Conservation (phyloP, 2,888 invertebrate genomes). For the Tinea pellionella region DNA sequence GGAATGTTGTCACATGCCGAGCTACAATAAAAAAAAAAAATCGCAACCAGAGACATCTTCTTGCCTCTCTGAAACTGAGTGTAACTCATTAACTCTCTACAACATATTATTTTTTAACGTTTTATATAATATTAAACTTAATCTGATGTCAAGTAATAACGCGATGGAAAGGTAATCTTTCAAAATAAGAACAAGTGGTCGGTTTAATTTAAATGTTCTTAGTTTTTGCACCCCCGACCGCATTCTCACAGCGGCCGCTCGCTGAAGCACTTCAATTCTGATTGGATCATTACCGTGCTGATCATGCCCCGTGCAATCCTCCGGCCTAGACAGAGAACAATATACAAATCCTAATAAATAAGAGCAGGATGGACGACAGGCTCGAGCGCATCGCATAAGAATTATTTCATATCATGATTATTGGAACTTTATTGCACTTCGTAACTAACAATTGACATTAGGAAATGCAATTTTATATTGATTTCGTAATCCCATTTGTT, state of each 20-base stretch:
- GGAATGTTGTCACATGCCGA: too few relatives aligned
- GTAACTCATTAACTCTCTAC: too few relatives aligned
- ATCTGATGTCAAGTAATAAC: slow-evolving; percentile 1
- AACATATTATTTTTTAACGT: neutral
- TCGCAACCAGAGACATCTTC: too few relatives aligned
- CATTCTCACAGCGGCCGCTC: slow-evolving; percentile 62
- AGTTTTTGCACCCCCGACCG: slow-evolving; percentile 69
- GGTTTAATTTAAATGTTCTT: slow-evolving; percentile 64
- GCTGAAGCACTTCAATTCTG: slow-evolving; percentile 65
- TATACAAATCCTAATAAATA: slow-evolving; percentile 19
- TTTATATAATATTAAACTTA: neutral
- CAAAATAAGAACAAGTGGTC: slow-evolving; percentile 55
- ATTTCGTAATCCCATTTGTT: slow-evolving; percentile 60
- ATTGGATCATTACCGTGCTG: slow-evolving; percentile 71
- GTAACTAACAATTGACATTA: slow-evolving; percentile 71
- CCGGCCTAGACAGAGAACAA: slow-evolving; percentile 48
- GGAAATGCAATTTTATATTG: slow-evolving; percentile 70
- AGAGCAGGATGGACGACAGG: slow-evolving; percentile 30
- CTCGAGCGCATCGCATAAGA: slow-evolving; percentile 55
- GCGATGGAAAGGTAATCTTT: slow-evolving; percentile 25
- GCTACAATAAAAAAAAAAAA: too few relatives aligned
- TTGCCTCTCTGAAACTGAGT: too few relatives aligned
- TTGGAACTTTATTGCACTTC: slow-evolving; percentile 70
- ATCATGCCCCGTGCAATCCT: slow-evolving; percentile 67
- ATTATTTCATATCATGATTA: slow-evolving; percentile 69